Conservation (phyloP, 2,888 invertebrate species). For the Cryptocheilus praepositus region DNA sequence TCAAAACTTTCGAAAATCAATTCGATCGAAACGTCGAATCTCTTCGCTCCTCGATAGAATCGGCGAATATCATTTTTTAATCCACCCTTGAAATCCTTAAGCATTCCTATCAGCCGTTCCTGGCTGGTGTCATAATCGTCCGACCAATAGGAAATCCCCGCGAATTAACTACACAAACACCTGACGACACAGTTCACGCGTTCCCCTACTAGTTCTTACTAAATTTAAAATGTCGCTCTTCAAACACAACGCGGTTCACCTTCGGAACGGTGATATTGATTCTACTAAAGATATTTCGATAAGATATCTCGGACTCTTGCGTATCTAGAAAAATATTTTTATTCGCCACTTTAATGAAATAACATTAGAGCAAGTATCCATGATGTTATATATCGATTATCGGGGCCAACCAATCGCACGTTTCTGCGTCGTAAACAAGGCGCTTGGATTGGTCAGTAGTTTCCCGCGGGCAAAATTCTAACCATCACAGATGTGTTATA, state of each 20-base stretch:
- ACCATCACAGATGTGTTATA: neutral
- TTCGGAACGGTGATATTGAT: neutral
- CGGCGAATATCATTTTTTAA: too few species aligned
- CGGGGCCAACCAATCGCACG: constrained; percentile 50
- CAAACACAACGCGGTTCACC: neutral
- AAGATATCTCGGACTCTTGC: too few species aligned
- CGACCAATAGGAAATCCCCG: constrained; percentile 49
- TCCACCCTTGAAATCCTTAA: too few species aligned
- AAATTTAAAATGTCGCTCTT: constrained; percentile 5
- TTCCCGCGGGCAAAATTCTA: constrained; percentile 51
- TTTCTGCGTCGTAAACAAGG: constrained; percentile 66
- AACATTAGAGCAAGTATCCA: constrained; percentile 14
- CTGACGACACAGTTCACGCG: constrained; percentile 40
- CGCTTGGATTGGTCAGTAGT: constrained; percentile 47
- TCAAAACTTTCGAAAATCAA: too few species aligned
- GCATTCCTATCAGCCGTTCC: constrained; percentile 41
- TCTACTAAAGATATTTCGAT: neutral
- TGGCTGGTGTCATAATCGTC: constrained; percentile 57
- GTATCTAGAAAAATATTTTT: too few species aligned
- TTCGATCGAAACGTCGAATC: too few species aligned
- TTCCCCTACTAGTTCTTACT: neutral
- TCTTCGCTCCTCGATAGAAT: too few species aligned
- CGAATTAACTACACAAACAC: constrained; percentile 58
- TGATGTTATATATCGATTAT: constrained; percentile 64
- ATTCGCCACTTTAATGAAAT: neutral